Conservation (phyloP, 2,797 vertebrate genomes). For the Scyliorhinus canicula region DNA sequence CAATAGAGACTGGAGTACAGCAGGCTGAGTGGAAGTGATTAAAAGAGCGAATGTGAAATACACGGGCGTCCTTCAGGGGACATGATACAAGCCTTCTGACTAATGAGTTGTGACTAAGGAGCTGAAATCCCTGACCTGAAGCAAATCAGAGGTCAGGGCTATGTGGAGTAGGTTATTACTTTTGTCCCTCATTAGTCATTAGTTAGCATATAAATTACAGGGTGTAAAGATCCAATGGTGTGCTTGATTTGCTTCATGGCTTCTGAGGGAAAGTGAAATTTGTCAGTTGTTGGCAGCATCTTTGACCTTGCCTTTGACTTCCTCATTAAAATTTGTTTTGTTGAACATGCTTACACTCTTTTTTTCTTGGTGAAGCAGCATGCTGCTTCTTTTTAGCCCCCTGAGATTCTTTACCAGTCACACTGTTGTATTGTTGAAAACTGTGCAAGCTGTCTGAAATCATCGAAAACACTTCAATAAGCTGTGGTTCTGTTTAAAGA, state of each 20-base stretch:
- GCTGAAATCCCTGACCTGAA: not conserved
- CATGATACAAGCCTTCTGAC: not conserved
- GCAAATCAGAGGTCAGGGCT: not conserved
- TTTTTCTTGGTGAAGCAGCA: not conserved
- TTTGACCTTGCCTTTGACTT: not conserved
- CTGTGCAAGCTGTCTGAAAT: too few species aligned
- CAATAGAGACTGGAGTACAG: not conserved
- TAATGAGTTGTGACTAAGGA: not conserved
- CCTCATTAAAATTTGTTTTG: not conserved
- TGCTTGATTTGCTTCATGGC: not conserved
- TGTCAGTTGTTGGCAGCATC: not conserved
- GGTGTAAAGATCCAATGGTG: not conserved
- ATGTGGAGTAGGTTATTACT: not conserved
- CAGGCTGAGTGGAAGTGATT: not conserved
- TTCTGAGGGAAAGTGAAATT: not conserved
- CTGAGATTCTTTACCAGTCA: not conserved
- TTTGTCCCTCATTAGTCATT: not conserved
- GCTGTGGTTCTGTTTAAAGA: too few species aligned
- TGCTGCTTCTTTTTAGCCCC: not conserved
- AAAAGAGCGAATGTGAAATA: not conserved
- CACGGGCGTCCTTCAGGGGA: not conserved
- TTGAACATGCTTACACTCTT: not conserved
- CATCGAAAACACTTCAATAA: too few species aligned
- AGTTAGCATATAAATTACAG: not conserved
- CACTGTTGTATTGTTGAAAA: not conserved